Base-by-base conservation (phyloP, 2,888 invertebrate genomes). In the Lasioglossum figueresi region DNA sequence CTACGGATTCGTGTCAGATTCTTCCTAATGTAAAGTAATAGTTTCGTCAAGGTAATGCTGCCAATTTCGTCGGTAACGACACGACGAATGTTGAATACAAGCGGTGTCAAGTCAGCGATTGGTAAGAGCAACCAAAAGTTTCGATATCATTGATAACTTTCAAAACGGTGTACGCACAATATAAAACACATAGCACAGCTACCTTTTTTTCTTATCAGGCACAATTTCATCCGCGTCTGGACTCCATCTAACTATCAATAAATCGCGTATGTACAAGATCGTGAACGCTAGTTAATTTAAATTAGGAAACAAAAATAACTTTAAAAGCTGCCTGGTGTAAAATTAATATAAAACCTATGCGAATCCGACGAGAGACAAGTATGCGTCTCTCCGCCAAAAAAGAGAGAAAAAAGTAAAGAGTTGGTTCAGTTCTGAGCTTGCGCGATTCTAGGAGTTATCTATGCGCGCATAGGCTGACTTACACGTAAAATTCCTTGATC, bases 271-370 rank as follows among this genome's bases (percentile, higher is more conserved):
- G 45, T 87, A 88, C 87, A 88, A 68, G 78, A 68, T 75, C 79
- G 71, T 80, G 72, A 73, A 81, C 81, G 83, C 66, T 83, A 78
- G 40, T 83, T 87, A 75, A 78, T 87, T 81, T 87, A 83, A 83
- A 77, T 72, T 79, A 83, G 83, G 80, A 83, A 86, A 86, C 80
- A 81, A 48, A 63, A n/a, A 52, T 83, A 83, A 83, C 34, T 56
- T 48, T 81, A 83, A 85, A 80, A 88, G 82, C 85, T 88, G 81
- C 80, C 80, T 81, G 84, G 52, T 52, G 68, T 80, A 75, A 87
- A 79, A 72, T 79, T 76, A 82, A 73, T 79, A 82, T 52, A 79
- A 80, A 79, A 72, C 81, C n/a, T 66, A 75, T 70, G 23, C 75
- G 66, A 63, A 63, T 59, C 37, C 59, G 27, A 71, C 34, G 63